Conservation (phyloP, 2,888 invertebrate genomes). For the Nudaria mundana region DNA sequence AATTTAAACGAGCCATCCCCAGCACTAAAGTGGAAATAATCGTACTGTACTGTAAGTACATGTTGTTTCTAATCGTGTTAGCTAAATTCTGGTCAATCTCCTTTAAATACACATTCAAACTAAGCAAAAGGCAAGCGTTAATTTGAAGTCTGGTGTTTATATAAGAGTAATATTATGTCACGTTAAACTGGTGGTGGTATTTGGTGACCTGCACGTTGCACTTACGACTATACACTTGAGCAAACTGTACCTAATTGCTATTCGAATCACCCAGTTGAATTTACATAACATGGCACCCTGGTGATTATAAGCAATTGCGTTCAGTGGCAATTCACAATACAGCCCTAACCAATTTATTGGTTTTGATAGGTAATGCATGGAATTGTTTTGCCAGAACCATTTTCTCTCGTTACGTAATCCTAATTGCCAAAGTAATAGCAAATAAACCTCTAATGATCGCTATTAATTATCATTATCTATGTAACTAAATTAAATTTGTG, state of each 20-base stretch:
- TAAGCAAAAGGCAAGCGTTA: too few relatives aligned
- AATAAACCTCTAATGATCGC: background rate
- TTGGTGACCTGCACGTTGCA: background rate
- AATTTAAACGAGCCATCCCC: too few relatives aligned
- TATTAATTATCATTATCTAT: background rate
- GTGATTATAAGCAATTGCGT: slow-evolving; percentile 23
- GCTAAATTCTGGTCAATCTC: too few relatives aligned
- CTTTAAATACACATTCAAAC: background rate
- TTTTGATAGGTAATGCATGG: background rate
- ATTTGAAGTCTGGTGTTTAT: background rate
- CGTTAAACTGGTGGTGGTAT: background rate
- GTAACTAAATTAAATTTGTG: too few relatives aligned
- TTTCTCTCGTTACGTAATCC: too few relatives aligned
- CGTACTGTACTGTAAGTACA: too few relatives aligned
- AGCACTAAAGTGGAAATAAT: too few relatives aligned
- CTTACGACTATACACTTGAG: slow-evolving; percentile 1
- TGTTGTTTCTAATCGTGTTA: too few relatives aligned
- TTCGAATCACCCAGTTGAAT: slow-evolving; percentile 15
- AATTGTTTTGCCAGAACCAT: too few relatives aligned
- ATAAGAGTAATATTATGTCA: background rate
- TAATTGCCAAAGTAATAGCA: too few relatives aligned
- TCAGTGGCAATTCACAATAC: slow-evolving; percentile 3
- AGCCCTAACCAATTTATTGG: slow-evolving; percentile 10
- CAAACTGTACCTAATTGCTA: slow-evolving; percentile 14
- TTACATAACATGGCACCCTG: slow-evolving; percentile 20